Evolutionary conservation across 1,140 invertebrate species (phyloP), one percentile per base, ranked within the genome.

Genomic region (Cotesia typhae): DNA sequence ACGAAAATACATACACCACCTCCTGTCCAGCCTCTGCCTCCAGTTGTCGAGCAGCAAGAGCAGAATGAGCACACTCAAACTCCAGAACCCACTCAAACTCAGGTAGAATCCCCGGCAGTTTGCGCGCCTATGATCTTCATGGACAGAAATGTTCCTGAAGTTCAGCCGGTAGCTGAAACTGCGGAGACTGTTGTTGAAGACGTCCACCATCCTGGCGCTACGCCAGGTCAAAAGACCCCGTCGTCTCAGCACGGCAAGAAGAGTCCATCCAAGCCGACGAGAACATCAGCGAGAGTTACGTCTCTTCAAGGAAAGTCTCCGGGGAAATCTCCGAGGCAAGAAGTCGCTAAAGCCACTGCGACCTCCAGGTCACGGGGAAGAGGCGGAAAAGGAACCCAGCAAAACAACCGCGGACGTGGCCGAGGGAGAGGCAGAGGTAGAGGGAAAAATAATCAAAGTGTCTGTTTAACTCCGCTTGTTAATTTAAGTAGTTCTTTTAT

Each of bases 261-360:
- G 78, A 91, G 87, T 71, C 91, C 92, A 1, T 87, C 90, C 0
- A 93, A 93, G 82, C 87, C 90, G 1, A 90, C 90, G 20, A 88
- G 92, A 78, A 89, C 88, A 0, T 90, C 91, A 1, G 89, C 90
- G 2, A 86, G 92, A 64, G 89, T 91, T 4, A 89, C 89, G 0
- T 89, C 89, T 20, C 77, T 88, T 10, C 88, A 89, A 73, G 90
- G 90, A 12, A 94, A 93, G 80, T 92, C 91, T 59, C 93, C 93
- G 0, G 92, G 91, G 0, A 93, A 93, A 79, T 94, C 92, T 3
- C 93, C 94, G 0, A 88, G 92, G 57, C 90, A 91, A 77, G 76
- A 82, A 57, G 36, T 61, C 37, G 61, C 41, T 38, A 78, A 75
- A 59, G 69, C 51, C 3, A 71, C 69, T 0, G 14, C 78, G 1